These are phyloP conservation scores for Hypolimnas misippus DNA, from an alignment of 2,888 invertebrate species.

Conservation along the genomic window DNA sequence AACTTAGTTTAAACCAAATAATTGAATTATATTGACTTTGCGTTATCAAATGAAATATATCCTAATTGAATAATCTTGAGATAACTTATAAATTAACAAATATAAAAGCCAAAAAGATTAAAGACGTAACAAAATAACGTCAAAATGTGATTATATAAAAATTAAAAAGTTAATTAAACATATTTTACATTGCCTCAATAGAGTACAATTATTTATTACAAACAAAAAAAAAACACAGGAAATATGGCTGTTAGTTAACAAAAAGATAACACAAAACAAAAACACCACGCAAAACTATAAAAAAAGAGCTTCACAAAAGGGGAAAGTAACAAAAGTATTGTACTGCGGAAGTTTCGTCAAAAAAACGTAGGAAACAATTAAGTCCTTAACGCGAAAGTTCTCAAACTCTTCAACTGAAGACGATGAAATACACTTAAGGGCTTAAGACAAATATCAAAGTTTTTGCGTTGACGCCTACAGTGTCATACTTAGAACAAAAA, in stretches of 20 bases:
- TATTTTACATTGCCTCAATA: too few species aligned
- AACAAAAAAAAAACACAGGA: not conserved
- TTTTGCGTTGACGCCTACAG: conserved; percentile 26
- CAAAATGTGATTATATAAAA: too few species aligned
- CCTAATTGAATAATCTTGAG: too few species aligned
- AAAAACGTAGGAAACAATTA: conserved; percentile 63
- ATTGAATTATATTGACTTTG: too few species aligned
- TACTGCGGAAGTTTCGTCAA: conserved; percentile 39
- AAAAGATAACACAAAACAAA: conserved; percentile 4
- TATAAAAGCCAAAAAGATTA: too few species aligned
- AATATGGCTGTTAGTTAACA: too few species aligned
- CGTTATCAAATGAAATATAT: too few species aligned
- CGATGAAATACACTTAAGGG: conserved; percentile 56
- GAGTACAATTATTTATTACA: too few species aligned
- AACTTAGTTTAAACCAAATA: too few species aligned
- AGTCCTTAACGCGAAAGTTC: conserved; percentile 60
- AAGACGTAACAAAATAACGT: too few species aligned
- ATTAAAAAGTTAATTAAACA: too few species aligned
- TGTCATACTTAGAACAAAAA: conserved; percentile 59
- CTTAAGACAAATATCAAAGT: conserved; percentile 62
- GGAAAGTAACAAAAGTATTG: conserved; percentile 36
- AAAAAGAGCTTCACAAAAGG: conserved; percentile 22
- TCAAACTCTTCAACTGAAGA: conserved; percentile 62
- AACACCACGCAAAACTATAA: conserved; percentile 9
- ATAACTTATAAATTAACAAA: too few species aligned